Evolutionary conservation across 2,797 vertebrate species (phyloP).

Genomic region (Choloepus didactylus): DNA sequence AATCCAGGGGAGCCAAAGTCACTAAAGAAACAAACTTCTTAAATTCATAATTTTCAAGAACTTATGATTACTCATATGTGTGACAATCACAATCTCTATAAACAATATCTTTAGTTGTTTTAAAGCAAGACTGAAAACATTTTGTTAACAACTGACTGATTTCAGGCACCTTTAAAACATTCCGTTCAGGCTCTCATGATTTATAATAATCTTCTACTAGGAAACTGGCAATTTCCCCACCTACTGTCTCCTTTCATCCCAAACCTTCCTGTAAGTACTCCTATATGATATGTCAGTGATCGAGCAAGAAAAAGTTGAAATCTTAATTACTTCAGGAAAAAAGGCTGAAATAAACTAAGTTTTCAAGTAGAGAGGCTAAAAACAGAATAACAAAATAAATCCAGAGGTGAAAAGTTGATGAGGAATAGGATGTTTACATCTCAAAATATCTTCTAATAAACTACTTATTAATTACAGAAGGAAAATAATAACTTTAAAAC

Average conservation of each 20-base stretch:
- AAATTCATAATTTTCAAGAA: neutral
- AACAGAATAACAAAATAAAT: constrained; percentile 51
- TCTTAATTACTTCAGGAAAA: constrained; percentile 59
- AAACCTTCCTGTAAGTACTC: constrained; percentile 3
- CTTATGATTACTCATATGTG: neutral
- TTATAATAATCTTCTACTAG: no score
- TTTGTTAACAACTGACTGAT: constrained; percentile 16
- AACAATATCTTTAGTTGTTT: constrained; percentile 16
- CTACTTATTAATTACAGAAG: neutral
- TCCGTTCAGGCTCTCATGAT: neutral
- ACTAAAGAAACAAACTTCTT: constrained; percentile 52
- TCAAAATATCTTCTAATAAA: constrained; percentile 43
- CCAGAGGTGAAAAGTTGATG: constrained; percentile 43
- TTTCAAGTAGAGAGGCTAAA: constrained; percentile 38
- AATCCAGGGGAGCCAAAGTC: neutral
- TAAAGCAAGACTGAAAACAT: constrained; percentile 17
- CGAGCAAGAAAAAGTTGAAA: constrained; percentile 23
- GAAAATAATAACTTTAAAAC: constrained; percentile 10
- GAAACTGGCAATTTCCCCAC: neutral
- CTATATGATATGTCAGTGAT: neutral
- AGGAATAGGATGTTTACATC: neutral
- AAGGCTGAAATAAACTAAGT: constrained; percentile 17
- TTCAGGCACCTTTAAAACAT: constrained; percentile 33
- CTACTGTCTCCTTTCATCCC: constrained; percentile 19
- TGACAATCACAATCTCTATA: neutral